Percentiles rank a stretch among this genome's conserved stretches.
These are phyloP conservation scores for Circus cinereus DNA, from an alignment of 2,797 vertebrate genomes.

Conservation along the genomic window DNA sequence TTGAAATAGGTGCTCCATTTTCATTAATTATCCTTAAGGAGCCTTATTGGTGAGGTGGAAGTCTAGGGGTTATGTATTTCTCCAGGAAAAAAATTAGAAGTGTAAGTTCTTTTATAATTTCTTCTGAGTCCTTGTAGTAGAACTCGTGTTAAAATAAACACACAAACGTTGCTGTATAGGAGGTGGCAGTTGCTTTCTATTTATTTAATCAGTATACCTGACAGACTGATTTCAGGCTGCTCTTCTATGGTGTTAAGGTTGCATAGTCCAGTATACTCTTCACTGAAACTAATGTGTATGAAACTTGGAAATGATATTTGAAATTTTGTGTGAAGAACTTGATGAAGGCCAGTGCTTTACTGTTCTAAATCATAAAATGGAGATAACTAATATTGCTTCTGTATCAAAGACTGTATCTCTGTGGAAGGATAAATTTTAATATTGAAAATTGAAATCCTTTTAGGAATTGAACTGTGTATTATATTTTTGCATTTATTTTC, in stretches of 20 bases:
- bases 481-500: background rate
- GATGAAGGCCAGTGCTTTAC: background rate
- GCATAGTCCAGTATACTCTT: background rate
- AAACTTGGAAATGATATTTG: background rate
- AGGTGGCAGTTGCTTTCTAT: background rate
- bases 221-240: background rate
- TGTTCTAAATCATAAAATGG: background rate
- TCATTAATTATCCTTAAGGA: background rate
- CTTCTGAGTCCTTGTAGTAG: background rate
- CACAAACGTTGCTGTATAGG: background rate
- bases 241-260: background rate
- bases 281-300: background rate
- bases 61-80: background rate
- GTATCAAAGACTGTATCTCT: background rate
- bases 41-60: background rate
- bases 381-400: background rate
- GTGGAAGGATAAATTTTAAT: background rate
- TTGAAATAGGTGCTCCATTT: background rate
- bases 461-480: accelerated
- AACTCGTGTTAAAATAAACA: background rate
- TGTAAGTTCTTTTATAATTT: accelerated
- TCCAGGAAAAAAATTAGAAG: background rate
- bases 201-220: background rate
- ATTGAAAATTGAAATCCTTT: background rate
- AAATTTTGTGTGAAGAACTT: background rate